These are phyloP conservation scores for Oncorhynchus mykiss DNA, from an alignment of 2,113 vertebrate genomes.

Conservation along the genomic window DNA sequence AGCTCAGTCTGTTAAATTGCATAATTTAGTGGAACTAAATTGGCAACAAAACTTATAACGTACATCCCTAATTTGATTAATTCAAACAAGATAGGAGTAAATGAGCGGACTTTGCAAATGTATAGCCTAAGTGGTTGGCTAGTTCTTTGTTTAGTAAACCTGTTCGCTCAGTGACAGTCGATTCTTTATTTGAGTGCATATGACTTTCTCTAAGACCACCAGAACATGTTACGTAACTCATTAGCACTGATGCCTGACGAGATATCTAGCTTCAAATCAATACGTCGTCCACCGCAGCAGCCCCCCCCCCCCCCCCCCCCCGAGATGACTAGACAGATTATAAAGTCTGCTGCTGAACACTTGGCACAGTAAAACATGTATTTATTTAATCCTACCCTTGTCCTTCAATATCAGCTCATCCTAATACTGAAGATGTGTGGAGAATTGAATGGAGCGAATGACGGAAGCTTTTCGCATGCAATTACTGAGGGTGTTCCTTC, in stretches of 20 bases:
- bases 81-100: no score
- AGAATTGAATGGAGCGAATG: conserved; percentile 61
- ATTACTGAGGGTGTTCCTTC: conserved; percentile 58
- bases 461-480: conserved; percentile 64
- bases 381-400: conserved; percentile 42
- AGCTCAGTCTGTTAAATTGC: no score
- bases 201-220: neutral
- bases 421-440: conserved; percentile 54
- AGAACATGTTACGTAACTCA: conserved; percentile 46
- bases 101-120: no score
- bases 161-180: neutral
- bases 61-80: no score
- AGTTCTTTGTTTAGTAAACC: neutral
- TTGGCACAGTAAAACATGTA: conserved; percentile 63
- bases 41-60: no score
- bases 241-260: conserved; percentile 49
- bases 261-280: conserved; percentile 69
- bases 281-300: conserved; percentile 54
- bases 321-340: conserved; percentile 67
- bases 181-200: neutral
- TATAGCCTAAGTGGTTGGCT: neutral
- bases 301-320: conserved; percentile 14
- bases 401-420: conserved; percentile 49
- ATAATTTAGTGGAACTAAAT: no score
- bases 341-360: conserved; percentile 65